phyloP scores from a whole-genome alignment of 2,797 vertebrate genomes.

The Myoxocephalus aenaeus region DNA sequence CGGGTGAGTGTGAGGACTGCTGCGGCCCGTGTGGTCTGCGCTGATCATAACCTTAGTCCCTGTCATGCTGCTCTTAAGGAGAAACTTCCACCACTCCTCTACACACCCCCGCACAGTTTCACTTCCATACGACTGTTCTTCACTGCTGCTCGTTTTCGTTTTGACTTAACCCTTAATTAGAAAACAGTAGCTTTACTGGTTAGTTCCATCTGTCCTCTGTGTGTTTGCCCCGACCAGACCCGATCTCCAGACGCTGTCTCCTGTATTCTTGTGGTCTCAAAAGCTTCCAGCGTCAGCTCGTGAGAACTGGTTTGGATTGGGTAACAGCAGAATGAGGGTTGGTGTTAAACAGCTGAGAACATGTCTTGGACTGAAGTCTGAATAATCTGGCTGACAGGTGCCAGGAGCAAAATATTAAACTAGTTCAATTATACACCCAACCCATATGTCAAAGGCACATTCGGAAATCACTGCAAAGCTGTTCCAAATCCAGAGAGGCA shows the following conservation, averaged over 20 bases:
- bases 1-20: constrained; percentile 43
- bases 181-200: neutral
- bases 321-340: constrained; percentile 5
- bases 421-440: constrained; percentile 17
- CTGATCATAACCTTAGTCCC: constrained; percentile 63
- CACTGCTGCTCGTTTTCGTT: constrained; percentile 15
- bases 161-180: constrained; percentile 11
- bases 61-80: constrained; percentile 51
- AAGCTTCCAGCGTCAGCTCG: neutral
- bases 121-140: constrained; percentile 43
- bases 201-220: neutral
- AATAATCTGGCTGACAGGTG: constrained; percentile 35
- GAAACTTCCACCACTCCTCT: constrained; percentile 64
- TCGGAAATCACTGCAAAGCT: neutral
- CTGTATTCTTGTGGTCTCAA: neutral
- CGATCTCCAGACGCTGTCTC: neutral
- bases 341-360: constrained; percentile 15
- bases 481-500: constrained; percentile 5
- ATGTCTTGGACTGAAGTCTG: constrained; percentile 30
- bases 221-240: neutral
- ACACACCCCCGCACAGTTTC: constrained; percentile 65
- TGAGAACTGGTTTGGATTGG: constrained; percentile 13
- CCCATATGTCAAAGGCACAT: constrained; percentile 3
- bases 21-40: constrained; percentile 63
- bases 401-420: constrained; percentile 37